phyloP scores from a whole-genome alignment of 2,113 vertebrate genomes.

The Muscicapa adusta region DNA sequence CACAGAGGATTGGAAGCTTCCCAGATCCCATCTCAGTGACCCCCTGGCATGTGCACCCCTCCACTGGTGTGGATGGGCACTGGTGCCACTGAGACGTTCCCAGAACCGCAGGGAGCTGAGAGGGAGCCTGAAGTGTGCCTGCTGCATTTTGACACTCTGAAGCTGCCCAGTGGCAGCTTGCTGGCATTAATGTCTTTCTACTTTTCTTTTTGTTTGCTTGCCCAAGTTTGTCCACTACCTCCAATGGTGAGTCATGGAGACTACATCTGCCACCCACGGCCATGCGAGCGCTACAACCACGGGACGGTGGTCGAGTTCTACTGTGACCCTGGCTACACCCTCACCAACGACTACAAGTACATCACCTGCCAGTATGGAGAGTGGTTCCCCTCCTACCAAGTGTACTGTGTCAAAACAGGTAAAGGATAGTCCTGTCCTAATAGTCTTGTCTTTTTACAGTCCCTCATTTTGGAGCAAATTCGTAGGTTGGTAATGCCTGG shows the following conservation, averaged over 20 bases:
- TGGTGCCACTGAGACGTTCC: neutral
- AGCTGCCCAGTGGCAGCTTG: neutral
- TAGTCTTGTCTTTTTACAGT: accelerated
- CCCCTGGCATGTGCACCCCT: neutral
- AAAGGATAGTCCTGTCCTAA: neutral
- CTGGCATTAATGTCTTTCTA: neutral
- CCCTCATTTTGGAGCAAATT: neutral
- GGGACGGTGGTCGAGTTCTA: conserved; percentile 87
- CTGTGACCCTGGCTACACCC: conserved; percentile 84
- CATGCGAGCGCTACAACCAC: conserved; percentile 84
- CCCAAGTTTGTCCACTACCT: conserved; percentile 84
- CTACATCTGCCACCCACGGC: conserved; percentile 84
- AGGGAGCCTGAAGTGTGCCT: neutral
- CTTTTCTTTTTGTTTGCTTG: conserved; percentile 26
- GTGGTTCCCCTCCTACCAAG: conserved; percentile 85
- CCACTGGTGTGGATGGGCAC: neutral
- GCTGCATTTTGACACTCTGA: neutral
- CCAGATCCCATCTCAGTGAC: neutral
- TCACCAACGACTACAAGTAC: conserved; percentile 87
- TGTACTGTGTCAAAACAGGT: conserved; percentile 84
- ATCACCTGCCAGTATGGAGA: conserved; percentile 87
- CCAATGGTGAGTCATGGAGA: conserved; percentile 84
- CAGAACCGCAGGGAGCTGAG: neutral
- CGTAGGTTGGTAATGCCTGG: neutral
- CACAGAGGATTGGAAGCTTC: neutral